Base-by-base conservation (phyloP, 2,113 vertebrate species). In the Ursus arctos region DNA sequence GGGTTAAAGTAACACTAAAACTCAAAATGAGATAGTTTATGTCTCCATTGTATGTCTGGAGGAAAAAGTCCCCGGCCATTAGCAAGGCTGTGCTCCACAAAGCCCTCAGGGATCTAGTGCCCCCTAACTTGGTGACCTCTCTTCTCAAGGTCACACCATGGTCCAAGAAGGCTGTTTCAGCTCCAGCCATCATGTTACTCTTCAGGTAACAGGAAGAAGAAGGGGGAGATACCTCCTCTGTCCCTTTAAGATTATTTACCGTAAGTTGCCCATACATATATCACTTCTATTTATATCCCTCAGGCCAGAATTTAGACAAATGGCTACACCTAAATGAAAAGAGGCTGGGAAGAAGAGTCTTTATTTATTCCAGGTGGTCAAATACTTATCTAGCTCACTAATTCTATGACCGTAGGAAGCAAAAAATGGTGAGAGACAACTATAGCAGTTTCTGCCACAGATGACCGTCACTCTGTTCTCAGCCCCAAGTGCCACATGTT, bases 31-130 rank as follows among this genome's bases (percentile, higher is more conserved):
- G 77, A 57, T 87, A 11, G 49, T 47, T 86, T 76, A 59, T 95
- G 92, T 93, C 90, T 97, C 57, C 95, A n/a, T 40, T 69, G 7
- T 93, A 31, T 74, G 47, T 94, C 95, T 95, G 74, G 36, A 94
- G 72, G 74, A 88, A 92, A 87, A 51, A 63, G 33, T 49, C 9
- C 12, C 47, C 15, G 16, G 63, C 9, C 28, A 18, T 33, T n/a
- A 10, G 55, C 59, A 49, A 76, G 79, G 12, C 28, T 82, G 71
- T 77, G 49, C 12, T 11, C 22, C 19, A 12, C 22, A 7, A 51
- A 63, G 7, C 21, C 81, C 57, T 55, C 19, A 12, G 86, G 33
- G 15, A n/a, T 26, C 51, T 65, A 33, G 22, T 36, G 33, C 12
- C 61, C 76, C 61, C 16, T 61, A 33, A 6, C 28, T 76, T 26